Conservation (phyloP, 2,113 vertebrate genomes). For the Pygathrix nemaeus region DNA sequence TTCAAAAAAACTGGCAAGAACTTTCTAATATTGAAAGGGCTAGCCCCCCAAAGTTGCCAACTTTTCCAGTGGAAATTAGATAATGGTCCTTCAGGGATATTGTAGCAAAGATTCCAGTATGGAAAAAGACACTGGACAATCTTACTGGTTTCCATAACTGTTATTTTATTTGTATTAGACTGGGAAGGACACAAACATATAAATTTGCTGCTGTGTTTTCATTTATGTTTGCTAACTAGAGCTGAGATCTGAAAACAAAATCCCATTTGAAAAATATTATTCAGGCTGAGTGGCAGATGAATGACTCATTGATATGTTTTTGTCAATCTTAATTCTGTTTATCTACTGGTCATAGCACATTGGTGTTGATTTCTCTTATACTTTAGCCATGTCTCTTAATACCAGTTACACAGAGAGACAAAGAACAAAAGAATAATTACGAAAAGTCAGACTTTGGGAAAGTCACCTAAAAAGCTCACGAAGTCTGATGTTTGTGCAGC, state of each 20-base stretch:
- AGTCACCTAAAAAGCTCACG: not conserved
- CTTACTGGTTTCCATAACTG: not conserved
- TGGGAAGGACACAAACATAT: conserved; percentile 31
- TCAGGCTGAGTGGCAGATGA: conserved; percentile 38
- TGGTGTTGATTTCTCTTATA: not conserved
- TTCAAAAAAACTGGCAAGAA: not conserved
- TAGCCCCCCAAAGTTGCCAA: not conserved
- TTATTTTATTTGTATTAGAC: conserved; percentile 28
- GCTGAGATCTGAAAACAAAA: conserved; percentile 51
- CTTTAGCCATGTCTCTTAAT: conserved; percentile 8
- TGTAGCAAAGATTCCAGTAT: not conserved
- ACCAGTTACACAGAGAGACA: not conserved
- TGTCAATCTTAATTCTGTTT: conserved; percentile 63
- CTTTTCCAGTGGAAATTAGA: not conserved
- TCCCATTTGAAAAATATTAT: conserved; percentile 44
- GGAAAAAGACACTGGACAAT: not conserved
- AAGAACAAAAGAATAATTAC: conserved; percentile 7
- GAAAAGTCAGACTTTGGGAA: not conserved
- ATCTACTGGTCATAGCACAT: not conserved
- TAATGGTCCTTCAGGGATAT: not conserved
- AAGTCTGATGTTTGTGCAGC: conserved; percentile 8
- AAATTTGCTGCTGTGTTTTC: conserved; percentile 39
- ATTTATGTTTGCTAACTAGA: conserved; percentile 47
- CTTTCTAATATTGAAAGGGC: not conserved
- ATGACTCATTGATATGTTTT: conserved; percentile 43